These are phyloP conservation scores for Atethmia centrago DNA, from an alignment of 2,888 invertebrate species.

Conservation along the genomic window DNA sequence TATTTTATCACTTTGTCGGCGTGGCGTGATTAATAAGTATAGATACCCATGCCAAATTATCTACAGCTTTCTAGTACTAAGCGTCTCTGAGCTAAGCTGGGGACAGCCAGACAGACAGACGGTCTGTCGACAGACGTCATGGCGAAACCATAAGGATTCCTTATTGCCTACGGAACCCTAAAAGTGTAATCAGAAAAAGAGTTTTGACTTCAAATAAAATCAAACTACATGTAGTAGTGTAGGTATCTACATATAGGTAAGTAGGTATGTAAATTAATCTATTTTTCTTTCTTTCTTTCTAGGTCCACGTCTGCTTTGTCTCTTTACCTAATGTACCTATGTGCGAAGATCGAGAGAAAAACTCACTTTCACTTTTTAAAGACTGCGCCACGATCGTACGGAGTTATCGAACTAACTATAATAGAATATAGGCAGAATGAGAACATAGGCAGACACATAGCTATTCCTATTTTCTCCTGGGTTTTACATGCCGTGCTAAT, in stretches of 20 bases:
- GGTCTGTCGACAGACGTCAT: too few species aligned
- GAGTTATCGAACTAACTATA: slow-evolving; percentile 9
- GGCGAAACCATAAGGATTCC: too few species aligned
- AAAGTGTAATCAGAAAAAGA: not conserved
- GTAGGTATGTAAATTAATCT: too few species aligned
- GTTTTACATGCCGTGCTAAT: not conserved
- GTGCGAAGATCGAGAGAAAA: slow-evolving; percentile 13
- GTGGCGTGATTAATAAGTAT: too few species aligned
- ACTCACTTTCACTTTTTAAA: slow-evolving; percentile 14
- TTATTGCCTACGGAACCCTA: too few species aligned
- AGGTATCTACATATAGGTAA: not conserved
- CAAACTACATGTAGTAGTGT: not conserved
- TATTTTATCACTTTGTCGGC: too few species aligned
- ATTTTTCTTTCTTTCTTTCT: too few species aligned
- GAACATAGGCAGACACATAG: not conserved
- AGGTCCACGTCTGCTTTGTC: not conserved
- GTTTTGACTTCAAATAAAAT: too few species aligned
- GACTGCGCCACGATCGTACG: not conserved
- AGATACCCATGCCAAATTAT: too few species aligned
- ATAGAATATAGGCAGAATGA: not conserved
- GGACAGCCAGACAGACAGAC: too few species aligned
- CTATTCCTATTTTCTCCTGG: not conserved
- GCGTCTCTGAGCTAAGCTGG: too few species aligned
- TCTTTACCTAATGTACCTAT: not conserved
- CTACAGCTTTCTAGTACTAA: too few species aligned